Base-by-base conservation (phyloP, 2,888 invertebrate species). In the Copidosoma aretas region DNA sequence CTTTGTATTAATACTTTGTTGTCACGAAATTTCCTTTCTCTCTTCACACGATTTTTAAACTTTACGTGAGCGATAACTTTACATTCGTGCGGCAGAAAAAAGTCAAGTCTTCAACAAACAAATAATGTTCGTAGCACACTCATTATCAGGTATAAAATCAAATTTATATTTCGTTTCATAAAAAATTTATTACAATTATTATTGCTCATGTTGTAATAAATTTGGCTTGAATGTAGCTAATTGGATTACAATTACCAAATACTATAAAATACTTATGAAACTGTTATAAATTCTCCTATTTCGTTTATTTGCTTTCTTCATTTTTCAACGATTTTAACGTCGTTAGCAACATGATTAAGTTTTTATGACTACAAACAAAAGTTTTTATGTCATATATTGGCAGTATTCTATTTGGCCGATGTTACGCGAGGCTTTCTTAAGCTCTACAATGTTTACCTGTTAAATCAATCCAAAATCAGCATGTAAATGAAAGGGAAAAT, bases 141-240 rank as follows among this genome's bases (percentile, higher is more conserved):
- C 14, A 41, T 41, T 41, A 41, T 41, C 32, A 58, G 52, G 46
- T 32, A 61, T 62, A 24, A 67, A 67, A 59, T 51, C 59, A 53
- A 59, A 22, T 39, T 41, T 49, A 58, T 58, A 54, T 59, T 58
- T 53, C 32, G n/a, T 59, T 17, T 15, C 62, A 53, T 52, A 58
- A 52, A 62, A 56, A 67, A 46, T 59, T 58, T 62, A 1, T 39
- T 43, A 15, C 39, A 32, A 62, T 62, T 62, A 15, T 56, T 39
- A 49, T 32, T 32, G 51, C 17, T 57, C 32, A 46, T n/a, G n/a
- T n/a, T n/a, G n/a, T n/a, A n/a, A n/a, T n/a, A n/a, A n/a, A n/a
- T 66, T 54, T 22, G 54, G 54, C 32, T 60, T 60, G 19, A 61
- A 60, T 58, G 22, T 12, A 57, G 60, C 51, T 51, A 60, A 66